Base-by-base conservation (phyloP, 1,140 invertebrate genomes). In the Orchesella cincta region DNA sequence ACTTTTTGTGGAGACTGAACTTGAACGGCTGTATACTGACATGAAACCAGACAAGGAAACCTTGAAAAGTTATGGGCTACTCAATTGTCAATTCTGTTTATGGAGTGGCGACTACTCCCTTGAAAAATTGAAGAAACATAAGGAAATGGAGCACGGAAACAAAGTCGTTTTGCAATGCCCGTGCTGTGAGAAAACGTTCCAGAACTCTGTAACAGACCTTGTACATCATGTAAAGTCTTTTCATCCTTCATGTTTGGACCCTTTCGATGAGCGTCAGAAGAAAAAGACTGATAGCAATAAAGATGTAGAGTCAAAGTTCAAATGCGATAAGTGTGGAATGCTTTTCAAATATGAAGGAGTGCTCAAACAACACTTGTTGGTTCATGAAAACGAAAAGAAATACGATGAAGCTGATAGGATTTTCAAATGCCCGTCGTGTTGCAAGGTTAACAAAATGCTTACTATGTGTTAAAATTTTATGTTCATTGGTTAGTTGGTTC, bases 191-290 rank as follows among this genome's bases (percentile, higher is more conserved):
- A 33, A 29, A 14, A 67, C 26, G 12, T 18, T 31, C 8, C 28
- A 29, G 8, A 67, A 67, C 3, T 8, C 1, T 3, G 29, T 3
- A 1, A 18, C 2, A 31, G 62, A 31, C 39, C 23, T 67, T n/a
- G n/a, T 67, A 3, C 26, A 12, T 18, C 62, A 67, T 33, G 29
- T 67, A n/a, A 67, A 33, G 29, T 12, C 26, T 5, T 29, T 2
- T 12, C 62, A 67, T 31, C 31, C 62, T 3, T 26, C 29, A 29
- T 12, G 31, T 29, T 67, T 67, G 29, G 62, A 67, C n/a, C 62
- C 62, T 12, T 67, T 67, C 62, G 33, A 67, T 14, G 62, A 67
- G 62, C 54, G 54, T 3, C 54, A n/a, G 3, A 29, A 67, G 31
- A 67, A 67, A 14, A 3, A 16, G 54, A 57, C 54, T 57, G 14